phyloP scores from a whole-genome alignment of 37 sponge, comb jelly and placozoan genomes.

The Mnemiopsis leidyi region DNA sequence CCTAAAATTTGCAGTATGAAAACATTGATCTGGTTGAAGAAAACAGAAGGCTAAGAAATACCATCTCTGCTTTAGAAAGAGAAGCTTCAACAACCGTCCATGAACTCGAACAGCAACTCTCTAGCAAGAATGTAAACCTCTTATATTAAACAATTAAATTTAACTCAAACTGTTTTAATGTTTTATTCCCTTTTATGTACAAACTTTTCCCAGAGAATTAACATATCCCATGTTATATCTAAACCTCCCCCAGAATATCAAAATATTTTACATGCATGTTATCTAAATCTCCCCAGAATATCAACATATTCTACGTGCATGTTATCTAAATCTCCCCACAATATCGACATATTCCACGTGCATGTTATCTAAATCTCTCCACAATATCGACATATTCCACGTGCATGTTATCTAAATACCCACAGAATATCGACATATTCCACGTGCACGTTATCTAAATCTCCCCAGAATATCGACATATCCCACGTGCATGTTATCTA shows the following conservation, averaged over 20 bases:
- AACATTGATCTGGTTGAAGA: neutral
- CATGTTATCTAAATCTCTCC: no score
- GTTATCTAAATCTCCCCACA: neutral
- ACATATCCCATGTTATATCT: no score
- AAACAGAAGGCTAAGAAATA: slow-evolving; percentile 2
- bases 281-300: neutral
- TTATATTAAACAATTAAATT: neutral
- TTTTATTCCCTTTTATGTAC: neutral
- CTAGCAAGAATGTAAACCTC: neutral
- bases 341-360: no score
- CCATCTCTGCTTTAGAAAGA: neutral
- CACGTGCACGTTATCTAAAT: no score
- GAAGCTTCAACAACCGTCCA: neutral
- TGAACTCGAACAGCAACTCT: neutral
- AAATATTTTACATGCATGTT: no score
- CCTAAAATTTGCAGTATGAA: neutral
- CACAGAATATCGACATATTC: no score
- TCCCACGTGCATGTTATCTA: no score
- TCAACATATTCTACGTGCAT: neutral
- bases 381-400: no score
- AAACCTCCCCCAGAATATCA: no score
- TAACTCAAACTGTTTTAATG: neutral
- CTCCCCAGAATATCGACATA: no score
- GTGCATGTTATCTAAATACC: no score
- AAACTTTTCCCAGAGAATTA: no score